Conservation (phyloP, 2,888 invertebrate genomes). For the Agriotes lineatus region DNA sequence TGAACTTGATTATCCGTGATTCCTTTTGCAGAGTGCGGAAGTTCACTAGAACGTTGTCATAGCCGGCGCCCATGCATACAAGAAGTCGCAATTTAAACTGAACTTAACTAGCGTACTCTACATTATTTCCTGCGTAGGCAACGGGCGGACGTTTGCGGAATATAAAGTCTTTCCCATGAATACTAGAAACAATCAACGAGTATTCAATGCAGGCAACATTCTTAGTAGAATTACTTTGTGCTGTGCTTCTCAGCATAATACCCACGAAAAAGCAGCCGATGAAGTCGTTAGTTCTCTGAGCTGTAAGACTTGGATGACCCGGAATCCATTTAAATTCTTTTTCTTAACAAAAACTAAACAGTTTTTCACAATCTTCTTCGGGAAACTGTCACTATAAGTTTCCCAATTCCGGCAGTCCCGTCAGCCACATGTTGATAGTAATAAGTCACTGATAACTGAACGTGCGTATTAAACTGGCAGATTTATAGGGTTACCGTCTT, state of each 20-base stretch:
- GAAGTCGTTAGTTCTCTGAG: neutral
- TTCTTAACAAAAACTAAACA: too few species aligned
- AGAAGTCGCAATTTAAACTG: neutral
- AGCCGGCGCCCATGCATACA: neutral
- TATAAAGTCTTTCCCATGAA: constrained; percentile 1
- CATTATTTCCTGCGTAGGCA: neutral
- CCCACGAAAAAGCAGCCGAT: neutral
- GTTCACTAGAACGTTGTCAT: neutral
- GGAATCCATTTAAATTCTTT: too few species aligned
- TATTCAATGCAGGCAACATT: neutral
- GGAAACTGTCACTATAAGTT: too few species aligned
- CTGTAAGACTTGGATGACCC: too few species aligned
- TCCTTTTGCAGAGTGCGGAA: neutral
- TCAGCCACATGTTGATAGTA: too few species aligned
- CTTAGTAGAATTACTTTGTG: neutral
- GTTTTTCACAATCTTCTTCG: too few species aligned
- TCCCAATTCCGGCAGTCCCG: too few species aligned
- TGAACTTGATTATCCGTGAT: neutral
- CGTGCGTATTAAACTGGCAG: too few species aligned
- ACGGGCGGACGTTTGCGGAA: neutral
- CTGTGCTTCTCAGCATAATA: too few species aligned
- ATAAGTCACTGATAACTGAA: too few species aligned
- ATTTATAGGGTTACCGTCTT: too few species aligned
- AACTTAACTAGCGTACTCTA: neutral
- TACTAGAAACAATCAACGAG: neutral